Evolutionary conservation across 30 jellyfish, hydroid and myxozoan genomes (phyloP).

Genomic region (Mastigias papua): DNA sequence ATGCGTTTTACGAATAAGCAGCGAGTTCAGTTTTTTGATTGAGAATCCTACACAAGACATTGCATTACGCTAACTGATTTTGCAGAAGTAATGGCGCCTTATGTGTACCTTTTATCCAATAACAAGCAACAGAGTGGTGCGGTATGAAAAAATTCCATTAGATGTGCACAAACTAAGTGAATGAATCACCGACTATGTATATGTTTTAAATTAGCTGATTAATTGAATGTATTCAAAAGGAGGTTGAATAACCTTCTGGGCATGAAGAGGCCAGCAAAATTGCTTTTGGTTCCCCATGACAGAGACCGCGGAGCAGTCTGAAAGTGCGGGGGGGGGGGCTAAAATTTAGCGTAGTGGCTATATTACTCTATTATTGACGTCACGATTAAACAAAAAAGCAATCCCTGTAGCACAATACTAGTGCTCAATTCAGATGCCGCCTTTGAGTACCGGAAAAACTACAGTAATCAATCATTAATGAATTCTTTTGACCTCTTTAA

Average conservation of each 20-base stretch:
- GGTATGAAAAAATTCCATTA: neutral
- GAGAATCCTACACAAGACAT: neutral
- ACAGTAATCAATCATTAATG: no score
- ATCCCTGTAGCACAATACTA: no score
- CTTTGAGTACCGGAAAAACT: no score
- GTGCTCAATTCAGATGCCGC: no score
- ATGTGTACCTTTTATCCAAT: neutral
- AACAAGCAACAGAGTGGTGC: neutral
- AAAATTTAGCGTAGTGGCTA: no score
- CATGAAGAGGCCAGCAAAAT: neutral
- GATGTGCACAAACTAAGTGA: neutral
- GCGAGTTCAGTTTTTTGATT: neutral
- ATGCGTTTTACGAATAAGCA: neutral
- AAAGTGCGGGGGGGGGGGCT: no score
- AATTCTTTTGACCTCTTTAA: no score
- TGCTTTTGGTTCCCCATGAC: neutral
- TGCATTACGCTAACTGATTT: neutral
- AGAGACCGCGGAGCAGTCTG: no score
- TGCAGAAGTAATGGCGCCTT: conserved; percentile 1
- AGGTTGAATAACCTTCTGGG: neutral
- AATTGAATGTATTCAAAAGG: neutral
- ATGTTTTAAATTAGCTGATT: neutral
- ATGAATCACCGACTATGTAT: neutral
- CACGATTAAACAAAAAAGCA: no score
- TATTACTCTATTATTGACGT: no score